Percentiles rank a stretch among this genome's conserved stretches.
Conservation (phyloP, 2,888 invertebrate genomes). For the Acanthosepion pharaonis region DNA sequence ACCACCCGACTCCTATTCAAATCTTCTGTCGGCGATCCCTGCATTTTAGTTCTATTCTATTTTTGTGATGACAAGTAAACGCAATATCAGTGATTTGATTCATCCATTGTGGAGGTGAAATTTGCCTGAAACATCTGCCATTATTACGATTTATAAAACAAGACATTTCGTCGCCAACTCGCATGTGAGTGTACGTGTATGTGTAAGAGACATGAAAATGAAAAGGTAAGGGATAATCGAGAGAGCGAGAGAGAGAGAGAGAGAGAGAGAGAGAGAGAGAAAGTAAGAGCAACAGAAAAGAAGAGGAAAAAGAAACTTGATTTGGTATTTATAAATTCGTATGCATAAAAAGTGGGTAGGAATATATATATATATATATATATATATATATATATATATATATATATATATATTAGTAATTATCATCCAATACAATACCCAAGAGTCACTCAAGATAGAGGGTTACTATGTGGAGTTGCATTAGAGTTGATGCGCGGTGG, state of each 20-base stretch:
- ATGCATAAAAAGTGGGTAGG: too few species aligned
- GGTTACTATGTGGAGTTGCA: too few species aligned
- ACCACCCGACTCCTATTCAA: neutral
- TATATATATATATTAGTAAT: too few species aligned
- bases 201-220: neutral
- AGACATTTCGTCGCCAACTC: neutral
- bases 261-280: too few species aligned
- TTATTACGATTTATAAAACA: neutral
- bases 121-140: neutral
- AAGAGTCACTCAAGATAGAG: too few species aligned
- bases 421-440: too few species aligned
- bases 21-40: neutral
- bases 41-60: neutral
- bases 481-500: too few species aligned
- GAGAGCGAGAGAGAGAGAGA: neutral
- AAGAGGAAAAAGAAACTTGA: too few species aligned
- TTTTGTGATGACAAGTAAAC: neutral
- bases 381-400: too few species aligned
- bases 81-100: neutral
- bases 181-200: neutral
- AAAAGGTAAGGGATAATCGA: neutral
- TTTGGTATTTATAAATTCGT: too few species aligned
- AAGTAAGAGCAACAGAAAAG: too few species aligned
- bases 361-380: too few species aligned
- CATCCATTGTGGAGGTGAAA: neutral